Percentiles rank a stretch among this genome's conserved stretches.
These are phyloP conservation scores for Poeciliopsis gracilis DNA, from an alignment of 2,797 vertebrate genomes.

Conservation along the genomic window DNA sequence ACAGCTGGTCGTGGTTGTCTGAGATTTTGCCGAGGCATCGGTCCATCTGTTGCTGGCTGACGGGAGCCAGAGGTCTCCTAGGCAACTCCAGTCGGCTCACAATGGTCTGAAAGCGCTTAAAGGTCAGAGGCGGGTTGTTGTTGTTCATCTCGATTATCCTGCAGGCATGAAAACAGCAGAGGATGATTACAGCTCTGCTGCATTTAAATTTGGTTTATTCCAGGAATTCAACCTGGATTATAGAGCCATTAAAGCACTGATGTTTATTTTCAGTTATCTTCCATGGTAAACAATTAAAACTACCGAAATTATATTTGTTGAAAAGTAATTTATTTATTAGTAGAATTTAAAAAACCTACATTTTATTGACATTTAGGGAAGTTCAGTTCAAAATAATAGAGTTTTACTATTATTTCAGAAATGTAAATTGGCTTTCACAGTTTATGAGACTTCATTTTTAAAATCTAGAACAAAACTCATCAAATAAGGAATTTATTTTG, in stretches of 20 bases:
- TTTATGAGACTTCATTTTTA: no score
- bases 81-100: constrained; percentile 94
- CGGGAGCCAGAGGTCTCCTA: constrained; percentile 84
- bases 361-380: no score
- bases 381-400: no score
- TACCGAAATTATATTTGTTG: no score
- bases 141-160: constrained; percentile 97
- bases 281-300: not conserved
- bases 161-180: constrained; percentile 29
- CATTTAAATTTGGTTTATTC: not conserved
- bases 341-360: no score
- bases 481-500: no score
- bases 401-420: no score
- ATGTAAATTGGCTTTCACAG: no score
- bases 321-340: no score
- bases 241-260: not conserved
- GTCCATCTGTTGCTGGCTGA: constrained; percentile 91
- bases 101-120: constrained; percentile 96
- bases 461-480: no score
- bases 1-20: constrained; percentile 89
- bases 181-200: not conserved
- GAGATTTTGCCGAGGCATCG: constrained; percentile 85
- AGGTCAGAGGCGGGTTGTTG: constrained; percentile 93
- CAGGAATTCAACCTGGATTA: not conserved
- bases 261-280: not conserved